Conservation (phyloP, 2,888 invertebrate species). For the Tenthredo notha region DNA sequence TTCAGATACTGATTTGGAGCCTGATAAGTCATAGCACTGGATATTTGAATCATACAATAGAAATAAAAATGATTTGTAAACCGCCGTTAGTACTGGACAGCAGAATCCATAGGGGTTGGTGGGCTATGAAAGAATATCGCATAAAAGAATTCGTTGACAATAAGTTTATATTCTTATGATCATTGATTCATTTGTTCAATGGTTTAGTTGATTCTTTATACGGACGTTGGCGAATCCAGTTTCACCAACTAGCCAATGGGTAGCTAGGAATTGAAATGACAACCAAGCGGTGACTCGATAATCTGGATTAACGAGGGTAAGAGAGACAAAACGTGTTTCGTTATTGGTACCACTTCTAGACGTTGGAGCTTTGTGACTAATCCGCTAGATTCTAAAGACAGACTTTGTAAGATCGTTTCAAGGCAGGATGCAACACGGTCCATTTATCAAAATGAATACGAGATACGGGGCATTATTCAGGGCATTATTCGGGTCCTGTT, state of each 20-base stretch:
- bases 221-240: conserved; percentile 34
- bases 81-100: not conserved
- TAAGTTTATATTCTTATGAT: not conserved
- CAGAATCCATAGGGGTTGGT: not conserved
- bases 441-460: conserved; percentile 53
- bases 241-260: conserved; percentile 16
- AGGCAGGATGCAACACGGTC: conserved; percentile 49
- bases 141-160: not conserved
- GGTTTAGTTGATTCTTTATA: not conserved
- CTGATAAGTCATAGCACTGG: not conserved
- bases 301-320: conserved; percentile 51
- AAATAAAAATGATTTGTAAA: not conserved
- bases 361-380: conserved; percentile 51
- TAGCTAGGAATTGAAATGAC: not conserved
- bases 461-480: conserved; percentile 51
- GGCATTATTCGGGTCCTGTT: conserved; percentile 49
- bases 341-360: conserved; percentile 47
- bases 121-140: not conserved
- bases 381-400: conserved; percentile 51
- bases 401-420: conserved; percentile 51
- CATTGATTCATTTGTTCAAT: conserved; percentile 8
- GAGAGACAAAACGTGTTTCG: conserved; percentile 52
- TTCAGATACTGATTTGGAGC: not conserved
- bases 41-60: not conserved
- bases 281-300: conserved; percentile 22